phyloP scores from a whole-genome alignment of 2,888 invertebrate species.

The Pocota personata region DNA sequence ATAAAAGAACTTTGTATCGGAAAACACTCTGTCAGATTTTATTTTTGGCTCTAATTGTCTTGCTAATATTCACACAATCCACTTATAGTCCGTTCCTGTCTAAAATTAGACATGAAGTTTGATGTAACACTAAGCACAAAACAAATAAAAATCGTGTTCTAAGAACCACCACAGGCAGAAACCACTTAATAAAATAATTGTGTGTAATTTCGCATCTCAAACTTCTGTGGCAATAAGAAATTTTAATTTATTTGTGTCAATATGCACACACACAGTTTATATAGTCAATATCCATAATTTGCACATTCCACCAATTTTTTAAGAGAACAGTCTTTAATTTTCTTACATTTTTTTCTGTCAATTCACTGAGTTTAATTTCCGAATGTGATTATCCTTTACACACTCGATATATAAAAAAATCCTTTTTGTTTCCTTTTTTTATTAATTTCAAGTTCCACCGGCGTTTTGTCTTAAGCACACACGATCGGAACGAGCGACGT shows the following conservation, averaged over 20 bases:
- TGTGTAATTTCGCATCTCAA: conserved; percentile 9
- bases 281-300: conserved; percentile 18
- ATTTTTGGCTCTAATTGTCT: conserved; percentile 26
- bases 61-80: conserved; percentile 26
- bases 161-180: neutral
- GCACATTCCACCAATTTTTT: conserved; percentile 17
- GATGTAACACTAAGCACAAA: conserved; percentile 25
- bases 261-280: conserved; percentile 15
- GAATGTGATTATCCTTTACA: conserved; percentile 34
- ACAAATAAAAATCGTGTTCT: conserved; percentile 13
- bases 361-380: conserved; percentile 34
- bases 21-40: conserved; percentile 34
- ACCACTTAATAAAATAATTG: neutral
- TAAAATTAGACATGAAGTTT: neutral
- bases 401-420: conserved; percentile 24
- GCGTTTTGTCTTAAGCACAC: conserved; percentile 63
- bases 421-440: neutral
- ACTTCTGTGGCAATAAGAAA: neutral
- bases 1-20: conserved; percentile 1
- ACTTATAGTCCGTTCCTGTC: conserved; percentile 8
- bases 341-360: conserved; percentile 61
- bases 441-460: conserved; percentile 46
- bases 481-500: conserved; percentile 72
- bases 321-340: conserved; percentile 22
- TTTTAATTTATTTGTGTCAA: neutral